Evolutionary conservation across 2,113 vertebrate species (phyloP).

Genomic region (Mormyrus lacerda): DNA sequence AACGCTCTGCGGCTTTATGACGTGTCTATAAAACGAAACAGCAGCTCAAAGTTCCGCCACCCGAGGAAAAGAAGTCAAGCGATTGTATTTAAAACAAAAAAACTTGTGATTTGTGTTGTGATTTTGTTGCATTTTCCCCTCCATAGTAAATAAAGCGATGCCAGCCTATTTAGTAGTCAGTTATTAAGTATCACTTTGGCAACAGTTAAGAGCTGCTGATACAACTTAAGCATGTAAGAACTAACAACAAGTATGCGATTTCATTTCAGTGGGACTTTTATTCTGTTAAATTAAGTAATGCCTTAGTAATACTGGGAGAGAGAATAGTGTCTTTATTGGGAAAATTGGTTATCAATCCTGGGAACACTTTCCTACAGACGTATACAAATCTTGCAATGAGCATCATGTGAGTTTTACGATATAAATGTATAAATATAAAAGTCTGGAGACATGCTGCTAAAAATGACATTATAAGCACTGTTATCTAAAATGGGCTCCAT

Average conservation of each 20-base stretch:
- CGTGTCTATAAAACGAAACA: not conserved
- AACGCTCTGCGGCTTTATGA: not conserved
- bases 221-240: not conserved
- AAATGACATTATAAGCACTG: not conserved
- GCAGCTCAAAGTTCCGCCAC: not conserved
- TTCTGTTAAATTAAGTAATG: not conserved
- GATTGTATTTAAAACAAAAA: not conserved
- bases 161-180: not conserved
- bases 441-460: not conserved
- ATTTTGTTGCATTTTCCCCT: not conserved
- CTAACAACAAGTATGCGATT: not conserved
- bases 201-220: not conserved
- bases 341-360: not conserved
- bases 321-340: not conserved
- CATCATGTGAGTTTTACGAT: not conserved
- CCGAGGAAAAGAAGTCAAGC: not conserved
- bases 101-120: not conserved
- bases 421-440: not conserved
- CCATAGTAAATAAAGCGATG: not conserved
- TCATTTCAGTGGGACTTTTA: not conserved
- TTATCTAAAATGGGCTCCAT: not conserved
- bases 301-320: not conserved
- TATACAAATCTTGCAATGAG: not conserved
- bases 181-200: not conserved
- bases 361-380: not conserved